These are phyloP conservation scores for Shargacucullia verbasci DNA, from an alignment of 2,888 invertebrate species.

Conservation along the genomic window DNA sequence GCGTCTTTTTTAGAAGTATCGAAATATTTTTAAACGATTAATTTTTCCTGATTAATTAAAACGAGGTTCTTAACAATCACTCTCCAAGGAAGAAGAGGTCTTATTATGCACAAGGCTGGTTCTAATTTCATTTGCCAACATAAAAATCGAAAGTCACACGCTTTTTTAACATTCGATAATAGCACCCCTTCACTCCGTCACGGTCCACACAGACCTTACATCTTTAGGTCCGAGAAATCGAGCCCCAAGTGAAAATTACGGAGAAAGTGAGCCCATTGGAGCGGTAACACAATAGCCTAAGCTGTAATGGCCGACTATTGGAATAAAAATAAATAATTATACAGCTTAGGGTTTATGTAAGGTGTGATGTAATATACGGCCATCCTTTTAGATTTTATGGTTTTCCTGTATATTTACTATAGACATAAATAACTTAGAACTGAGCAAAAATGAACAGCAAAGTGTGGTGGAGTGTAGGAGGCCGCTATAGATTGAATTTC, in stretches of 20 bases:
- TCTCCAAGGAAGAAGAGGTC: no score
- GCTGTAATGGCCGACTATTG: constrained; percentile 12
- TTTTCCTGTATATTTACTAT: not conserved
- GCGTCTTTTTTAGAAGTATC: no score
- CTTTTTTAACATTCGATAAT: constrained; percentile 5
- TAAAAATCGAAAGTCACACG: constrained; percentile 12
- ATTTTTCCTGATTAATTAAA: no score
- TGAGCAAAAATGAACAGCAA: no score
- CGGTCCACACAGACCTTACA: constrained; percentile 14
- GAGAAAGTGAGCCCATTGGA: constrained; percentile 55
- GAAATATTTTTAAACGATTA: no score
- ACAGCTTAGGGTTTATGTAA: constrained; percentile 30
- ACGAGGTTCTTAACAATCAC: no score
- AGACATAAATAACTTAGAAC: no score
- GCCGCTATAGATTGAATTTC: no score
- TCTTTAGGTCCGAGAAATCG: constrained; percentile 52
- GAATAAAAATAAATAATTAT: constrained; percentile 36
- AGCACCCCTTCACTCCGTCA: constrained; percentile 19
- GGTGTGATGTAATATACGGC: not conserved
- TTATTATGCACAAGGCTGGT: no score
- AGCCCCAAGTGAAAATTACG: constrained; percentile 48
- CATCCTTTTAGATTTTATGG: no score
- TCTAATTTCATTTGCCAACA: no score
- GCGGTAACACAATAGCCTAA: constrained; percentile 58
- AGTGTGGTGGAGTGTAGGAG: no score